Conservation (phyloP, 2,797 vertebrate species). For the Trichosurus vulpecula region DNA sequence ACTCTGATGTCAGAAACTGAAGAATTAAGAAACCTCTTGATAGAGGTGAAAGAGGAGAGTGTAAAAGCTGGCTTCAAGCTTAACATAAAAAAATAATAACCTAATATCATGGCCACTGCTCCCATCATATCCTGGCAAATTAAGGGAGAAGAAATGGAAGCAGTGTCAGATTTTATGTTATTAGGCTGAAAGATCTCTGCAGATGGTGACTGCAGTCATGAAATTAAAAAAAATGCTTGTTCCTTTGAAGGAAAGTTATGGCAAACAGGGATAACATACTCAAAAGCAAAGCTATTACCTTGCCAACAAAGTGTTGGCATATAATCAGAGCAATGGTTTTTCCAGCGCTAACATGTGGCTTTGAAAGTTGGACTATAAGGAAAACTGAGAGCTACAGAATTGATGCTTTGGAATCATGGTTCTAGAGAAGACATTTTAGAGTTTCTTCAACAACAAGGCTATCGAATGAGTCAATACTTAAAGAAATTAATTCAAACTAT, state of each 20-base stretch:
- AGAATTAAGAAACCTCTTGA: background rate
- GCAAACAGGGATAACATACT: background rate
- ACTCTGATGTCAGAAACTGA: background rate
- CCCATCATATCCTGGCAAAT: no score
- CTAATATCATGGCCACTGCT: no score
- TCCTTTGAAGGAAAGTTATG: background rate
- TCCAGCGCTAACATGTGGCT: background rate
- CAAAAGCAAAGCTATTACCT: background rate
- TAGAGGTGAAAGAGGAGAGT: background rate
- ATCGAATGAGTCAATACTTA: background rate
- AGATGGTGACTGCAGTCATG: background rate
- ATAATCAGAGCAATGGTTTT: background rate
- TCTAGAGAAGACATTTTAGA: background rate
- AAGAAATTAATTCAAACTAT: background rate
- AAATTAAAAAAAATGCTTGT: background rate
- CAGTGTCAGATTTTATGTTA: background rate
- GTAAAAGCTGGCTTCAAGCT: background rate
- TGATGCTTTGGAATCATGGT: background rate
- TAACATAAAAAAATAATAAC: no score
- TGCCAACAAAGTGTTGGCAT: no score
- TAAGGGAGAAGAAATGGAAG: background rate
- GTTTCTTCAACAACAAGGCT: no score
- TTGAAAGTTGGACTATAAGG: background rate
- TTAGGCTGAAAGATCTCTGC: background rate
- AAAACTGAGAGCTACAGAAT: background rate